Evolutionary conservation across 1,140 invertebrate genomes (phyloP).

Genomic region (Neelides sp.): DNA sequence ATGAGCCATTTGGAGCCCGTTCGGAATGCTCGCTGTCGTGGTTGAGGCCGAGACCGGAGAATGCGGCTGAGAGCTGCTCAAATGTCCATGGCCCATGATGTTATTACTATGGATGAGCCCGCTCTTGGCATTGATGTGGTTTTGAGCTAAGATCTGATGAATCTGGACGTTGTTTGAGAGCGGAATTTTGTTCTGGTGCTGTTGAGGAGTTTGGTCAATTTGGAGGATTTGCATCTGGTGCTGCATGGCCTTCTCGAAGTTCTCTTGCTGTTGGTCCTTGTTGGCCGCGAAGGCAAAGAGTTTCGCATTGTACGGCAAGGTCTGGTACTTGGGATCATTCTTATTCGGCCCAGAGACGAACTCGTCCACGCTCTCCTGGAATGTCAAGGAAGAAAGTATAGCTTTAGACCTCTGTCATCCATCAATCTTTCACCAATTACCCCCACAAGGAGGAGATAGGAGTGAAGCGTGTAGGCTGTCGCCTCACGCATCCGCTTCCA

Average conservation of each 20-base stretch:
- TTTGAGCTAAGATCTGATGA: conserved; percentile 27
- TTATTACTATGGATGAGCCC: conserved; percentile 16
- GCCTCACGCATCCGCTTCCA: too few species aligned
- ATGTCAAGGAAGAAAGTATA: not conserved
- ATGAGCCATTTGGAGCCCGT: conserved; percentile 17
- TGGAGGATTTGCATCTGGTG: conserved; percentile 56
- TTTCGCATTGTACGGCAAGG: conserved; percentile 76
- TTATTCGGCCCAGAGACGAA: conserved; percentile 48
- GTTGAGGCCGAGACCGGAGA: conserved; percentile 9
- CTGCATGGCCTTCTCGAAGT: conserved; percentile 37
- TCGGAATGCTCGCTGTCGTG: conserved; percentile 10
- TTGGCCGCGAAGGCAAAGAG: conserved; percentile 38
- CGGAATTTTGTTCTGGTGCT: conserved; percentile 25
- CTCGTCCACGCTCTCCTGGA: conserved; percentile 27
- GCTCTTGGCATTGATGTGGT: conserved; percentile 23
- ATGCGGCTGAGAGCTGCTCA: conserved; percentile 12
- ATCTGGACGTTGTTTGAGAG: conserved; percentile 22
- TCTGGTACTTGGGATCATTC: conserved; percentile 85
- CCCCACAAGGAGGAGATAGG: not conserved
- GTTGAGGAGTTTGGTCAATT: conserved; percentile 46
- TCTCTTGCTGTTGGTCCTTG: conserved; percentile 26
- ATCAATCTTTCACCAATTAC: not conserved
- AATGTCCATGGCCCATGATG: too few species aligned
- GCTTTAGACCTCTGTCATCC: not conserved
- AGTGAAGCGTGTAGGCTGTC: too few species aligned